phyloP scores from a whole-genome alignment of 2,113 vertebrate genomes.

The Cinclus mexicanus region DNA sequence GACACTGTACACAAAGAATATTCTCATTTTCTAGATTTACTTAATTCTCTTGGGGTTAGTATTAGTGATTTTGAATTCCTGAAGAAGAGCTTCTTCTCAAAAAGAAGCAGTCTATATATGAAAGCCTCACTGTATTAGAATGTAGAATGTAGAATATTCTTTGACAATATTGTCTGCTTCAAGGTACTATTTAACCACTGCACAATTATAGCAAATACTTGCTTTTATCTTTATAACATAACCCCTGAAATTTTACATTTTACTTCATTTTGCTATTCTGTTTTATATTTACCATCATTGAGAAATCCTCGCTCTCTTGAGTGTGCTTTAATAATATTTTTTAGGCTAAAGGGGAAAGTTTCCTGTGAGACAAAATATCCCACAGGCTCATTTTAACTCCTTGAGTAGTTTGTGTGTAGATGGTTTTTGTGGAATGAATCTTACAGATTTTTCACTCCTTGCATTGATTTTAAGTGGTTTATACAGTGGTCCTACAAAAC shows the following conservation, averaged over 20 bases:
- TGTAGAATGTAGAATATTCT: not conserved
- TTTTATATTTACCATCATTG: not conserved
- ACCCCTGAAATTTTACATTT: not conserved
- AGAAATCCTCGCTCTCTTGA: not conserved
- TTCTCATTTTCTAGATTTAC: not conserved
- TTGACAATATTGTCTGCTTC: not conserved
- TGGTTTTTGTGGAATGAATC: not conserved
- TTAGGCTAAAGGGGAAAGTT: not conserved
- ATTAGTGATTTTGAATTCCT: not conserved
- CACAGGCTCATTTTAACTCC: not conserved
- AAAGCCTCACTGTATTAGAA: not conserved
- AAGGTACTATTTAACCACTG: not conserved
- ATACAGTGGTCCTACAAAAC: not conserved
- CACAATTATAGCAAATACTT: not conserved
- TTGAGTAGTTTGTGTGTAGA: not conserved
- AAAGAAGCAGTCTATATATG: not conserved
- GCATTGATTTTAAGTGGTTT: not conserved
- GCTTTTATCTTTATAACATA: not conserved
- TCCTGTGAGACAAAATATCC: not conserved
- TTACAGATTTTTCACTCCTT: not conserved
- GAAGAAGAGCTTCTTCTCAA: not conserved
- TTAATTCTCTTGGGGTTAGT: not conserved
- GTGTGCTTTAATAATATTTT: not conserved
- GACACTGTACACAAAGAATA: not conserved
- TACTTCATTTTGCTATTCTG: not conserved